Base-by-base conservation (phyloP, 2,888 invertebrate species). In the Idaea dimidiata region DNA sequence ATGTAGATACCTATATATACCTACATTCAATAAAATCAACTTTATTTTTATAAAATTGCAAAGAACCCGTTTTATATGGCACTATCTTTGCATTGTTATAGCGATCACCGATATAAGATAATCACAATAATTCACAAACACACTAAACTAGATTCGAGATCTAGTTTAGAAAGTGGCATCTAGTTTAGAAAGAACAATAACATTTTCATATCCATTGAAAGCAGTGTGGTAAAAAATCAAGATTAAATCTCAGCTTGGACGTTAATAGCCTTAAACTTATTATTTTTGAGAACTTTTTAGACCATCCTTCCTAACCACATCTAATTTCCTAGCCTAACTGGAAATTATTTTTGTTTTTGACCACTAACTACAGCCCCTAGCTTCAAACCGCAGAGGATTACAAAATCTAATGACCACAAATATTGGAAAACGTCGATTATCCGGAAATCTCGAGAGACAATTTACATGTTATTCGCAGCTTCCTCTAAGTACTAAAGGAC, bases 401-500 rank as follows among this genome's bases (percentile, higher is more conserved):
- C 43, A 43, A 43, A 43, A 43, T 43, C 43, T 43, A 43, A 43
- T 43, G 43, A 43, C 43, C 43, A 43, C 43, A 8, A 10, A 43
- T 43, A 7, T 43, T 10, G 8, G 43, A 14, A 43, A 43, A 43
- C 43, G 43, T 43, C 43, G 43, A 43, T 43, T 14, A 7, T 43
- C 14, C 43, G 43, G 43, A 43, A 43, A 43, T 43, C 43, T 43
- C 43, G 43, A 43, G 43, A 43, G 43, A 43, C 43, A 43, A 43
- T 43, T 43, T 43, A 56, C 56, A 18, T 56, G 18, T 56, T 65
- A 61, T 66, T 64, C 60, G 59, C 58, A 59, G 65, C 66, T 62
- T 67, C 75, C 71, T 75, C 75, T 62, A 72, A 67, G 68, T 68
- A 72, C 60, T 62, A 60, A 66, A 66, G 80, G 77, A 84, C 81